A percentile compares a stretch with the other conserved stretches of the same genome.
These are phyloP conservation scores for Azorinus chamasolen DNA, from an alignment of 2,888 invertebrate species.

Conservation along the genomic window DNA sequence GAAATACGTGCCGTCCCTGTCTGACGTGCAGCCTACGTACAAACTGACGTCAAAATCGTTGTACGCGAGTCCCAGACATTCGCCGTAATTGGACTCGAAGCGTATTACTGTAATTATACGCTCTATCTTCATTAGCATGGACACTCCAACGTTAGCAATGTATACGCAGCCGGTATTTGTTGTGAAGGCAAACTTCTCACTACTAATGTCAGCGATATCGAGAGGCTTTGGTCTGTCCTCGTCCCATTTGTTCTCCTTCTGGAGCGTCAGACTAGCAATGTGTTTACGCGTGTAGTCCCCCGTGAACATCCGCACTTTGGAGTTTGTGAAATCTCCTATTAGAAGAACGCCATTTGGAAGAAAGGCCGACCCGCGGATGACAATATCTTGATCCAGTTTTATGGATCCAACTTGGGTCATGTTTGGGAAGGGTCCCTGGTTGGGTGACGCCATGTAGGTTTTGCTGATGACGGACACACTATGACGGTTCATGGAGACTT, in stretches of 20 bases:
- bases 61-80: conserved; percentile 56
- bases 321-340: conserved; percentile 43
- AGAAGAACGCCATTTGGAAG: conserved; percentile 57
- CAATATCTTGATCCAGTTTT: conserved; percentile 54
- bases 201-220: conserved; percentile 42
- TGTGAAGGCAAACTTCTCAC: conserved; percentile 42
- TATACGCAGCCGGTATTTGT: conserved; percentile 51
- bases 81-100: conserved; percentile 55
- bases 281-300: conserved; percentile 53
- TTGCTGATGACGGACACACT: conserved; percentile 54
- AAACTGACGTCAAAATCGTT: conserved; percentile 36
- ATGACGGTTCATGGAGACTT: conserved; percentile 50
- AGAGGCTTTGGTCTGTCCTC: conserved; percentile 46
- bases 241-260: conserved; percentile 48
- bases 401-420: conserved; percentile 52
- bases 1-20: conserved; percentile 55
- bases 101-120: conserved; percentile 45
- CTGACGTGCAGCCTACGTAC: conserved; percentile 54
- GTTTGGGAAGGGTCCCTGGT: conserved; percentile 61
- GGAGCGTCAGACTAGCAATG: conserved; percentile 36
- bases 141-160: conserved; percentile 33
- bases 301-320: conserved; percentile 49
- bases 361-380: conserved; percentile 52
- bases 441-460: conserved; percentile 44
- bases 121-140: conserved; percentile 42